Conservation (phyloP, 2,797 vertebrate species). For the Coendou prehensilis region DNA sequence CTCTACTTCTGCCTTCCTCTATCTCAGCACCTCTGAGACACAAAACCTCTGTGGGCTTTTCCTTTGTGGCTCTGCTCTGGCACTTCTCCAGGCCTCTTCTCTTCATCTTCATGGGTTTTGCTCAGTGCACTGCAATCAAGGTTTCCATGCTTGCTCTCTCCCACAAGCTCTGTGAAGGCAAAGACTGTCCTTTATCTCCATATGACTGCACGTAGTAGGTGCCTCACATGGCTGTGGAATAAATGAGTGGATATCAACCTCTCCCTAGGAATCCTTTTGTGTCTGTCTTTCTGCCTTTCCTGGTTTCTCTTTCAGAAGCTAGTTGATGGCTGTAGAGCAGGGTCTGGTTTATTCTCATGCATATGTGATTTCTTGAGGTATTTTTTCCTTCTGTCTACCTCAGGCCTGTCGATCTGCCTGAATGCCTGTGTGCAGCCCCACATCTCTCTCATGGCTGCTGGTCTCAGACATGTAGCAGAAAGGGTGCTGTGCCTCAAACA, state of each 20-base stretch:
- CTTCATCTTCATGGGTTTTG: not conserved
- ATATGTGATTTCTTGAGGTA: not conserved
- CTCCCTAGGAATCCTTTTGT: not conserved
- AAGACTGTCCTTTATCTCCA: not conserved
- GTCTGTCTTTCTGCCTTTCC: not conserved
- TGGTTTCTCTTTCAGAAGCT: not conserved
- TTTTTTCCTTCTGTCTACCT: not conserved
- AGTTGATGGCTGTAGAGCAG: not conserved
- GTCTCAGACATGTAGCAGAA: not conserved
- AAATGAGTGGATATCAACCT: not conserved
- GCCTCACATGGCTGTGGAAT: not conserved
- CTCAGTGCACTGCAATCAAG: not conserved
- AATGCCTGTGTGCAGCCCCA: not conserved
- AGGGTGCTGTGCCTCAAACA: not conserved
- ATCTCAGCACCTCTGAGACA: not conserved
- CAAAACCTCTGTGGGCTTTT: not conserved
- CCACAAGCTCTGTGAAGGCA: not conserved
- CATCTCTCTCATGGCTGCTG: not conserved
- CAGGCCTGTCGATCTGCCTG: not conserved
- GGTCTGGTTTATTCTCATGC: not conserved
- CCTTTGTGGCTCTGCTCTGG: not conserved
- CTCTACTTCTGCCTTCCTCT: not conserved
- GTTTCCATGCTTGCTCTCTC: not conserved
- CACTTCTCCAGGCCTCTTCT: not conserved
- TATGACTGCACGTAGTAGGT: not conserved